Evolutionary conservation across 2,888 invertebrate genomes (phyloP).

Genomic region (Microctonus brassicae): DNA sequence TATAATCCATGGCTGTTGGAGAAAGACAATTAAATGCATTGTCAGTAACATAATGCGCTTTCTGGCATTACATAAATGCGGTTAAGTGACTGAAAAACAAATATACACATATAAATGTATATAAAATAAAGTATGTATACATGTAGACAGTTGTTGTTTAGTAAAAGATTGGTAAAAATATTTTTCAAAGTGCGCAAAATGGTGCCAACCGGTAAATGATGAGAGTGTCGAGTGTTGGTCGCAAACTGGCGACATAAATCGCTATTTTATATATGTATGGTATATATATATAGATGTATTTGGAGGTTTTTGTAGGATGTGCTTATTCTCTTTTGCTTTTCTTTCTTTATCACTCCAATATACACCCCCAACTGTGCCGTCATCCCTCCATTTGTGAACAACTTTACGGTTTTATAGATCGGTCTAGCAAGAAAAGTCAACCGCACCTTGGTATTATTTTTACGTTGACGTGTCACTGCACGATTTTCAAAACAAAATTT

Average conservation of each 20-base stretch:
- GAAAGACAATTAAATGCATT: not conserved
- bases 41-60: not conserved
- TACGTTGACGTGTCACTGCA: not conserved
- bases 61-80: not conserved
- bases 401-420: slow-evolving; percentile 19
- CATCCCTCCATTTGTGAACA: not conserved
- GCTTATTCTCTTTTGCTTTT: slow-evolving; percentile 33
- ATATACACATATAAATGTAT: not conserved
- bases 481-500: not conserved
- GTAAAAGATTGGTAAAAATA: not conserved
- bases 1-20: not conserved
- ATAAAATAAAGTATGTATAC: not conserved
- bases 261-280: slow-evolving; percentile 48
- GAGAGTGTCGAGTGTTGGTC: slow-evolving; percentile 43
- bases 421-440: slow-evolving; percentile 7
- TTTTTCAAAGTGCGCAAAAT: slow-evolving; percentile 9
- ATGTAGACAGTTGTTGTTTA: slow-evolving; percentile 4
- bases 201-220: slow-evolving; percentile 48
- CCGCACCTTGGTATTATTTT: slow-evolving; percentile 17
- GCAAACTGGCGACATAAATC: slow-evolving; percentile 54
- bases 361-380: not conserved
- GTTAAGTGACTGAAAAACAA: not conserved
- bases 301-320: slow-evolving; percentile 46
- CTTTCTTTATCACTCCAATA: not conserved
- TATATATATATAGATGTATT: too few species aligned